phyloP scores from a whole-genome alignment of 2,888 invertebrate genomes.

The Nebria brevicollis region DNA sequence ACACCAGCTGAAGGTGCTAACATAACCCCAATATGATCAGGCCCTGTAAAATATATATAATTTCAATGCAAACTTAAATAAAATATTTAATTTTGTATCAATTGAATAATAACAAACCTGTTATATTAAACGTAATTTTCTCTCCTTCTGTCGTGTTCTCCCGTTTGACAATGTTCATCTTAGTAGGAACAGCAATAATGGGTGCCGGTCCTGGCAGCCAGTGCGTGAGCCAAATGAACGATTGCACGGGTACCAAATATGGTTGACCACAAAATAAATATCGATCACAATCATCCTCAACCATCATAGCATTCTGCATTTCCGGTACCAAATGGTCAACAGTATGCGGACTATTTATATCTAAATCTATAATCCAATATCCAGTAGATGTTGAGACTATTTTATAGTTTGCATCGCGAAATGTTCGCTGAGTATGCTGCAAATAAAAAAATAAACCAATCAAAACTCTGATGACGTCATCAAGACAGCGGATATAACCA shows the following conservation, averaged over 20 bases:
- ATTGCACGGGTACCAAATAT: constrained; percentile 79
- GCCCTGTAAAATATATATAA: constrained; percentile 64
- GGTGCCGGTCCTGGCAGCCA: constrained; percentile 70
- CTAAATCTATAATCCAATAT: constrained; percentile 80
- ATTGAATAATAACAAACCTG: constrained; percentile 58
- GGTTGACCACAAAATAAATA: constrained; percentile 83
- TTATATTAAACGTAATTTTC: constrained; percentile 64
- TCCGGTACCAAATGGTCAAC: constrained; percentile 68
- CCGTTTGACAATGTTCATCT: constrained; percentile 63
- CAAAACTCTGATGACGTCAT: not conserved
- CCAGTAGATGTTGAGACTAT: constrained; percentile 66
- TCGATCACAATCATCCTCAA: constrained; percentile 68
- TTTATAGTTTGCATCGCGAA: constrained; percentile 66
- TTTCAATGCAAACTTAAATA: not conserved
- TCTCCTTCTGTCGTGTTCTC: constrained; percentile 59
- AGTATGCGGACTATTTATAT: constrained; percentile 75
- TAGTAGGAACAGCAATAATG: constrained; percentile 63
- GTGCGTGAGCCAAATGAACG: constrained; percentile 73
- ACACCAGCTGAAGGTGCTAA: constrained; percentile 70
- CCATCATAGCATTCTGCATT: constrained; percentile 62
- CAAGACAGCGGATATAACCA: constrained; percentile 14
- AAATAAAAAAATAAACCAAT: constrained; percentile 50
- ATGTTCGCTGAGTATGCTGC: constrained; percentile 73
- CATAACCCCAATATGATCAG: constrained; percentile 74
- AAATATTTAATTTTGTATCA: not conserved